Conservation (phyloP, 2,888 invertebrate genomes). For the Ophion ventricosus region DNA sequence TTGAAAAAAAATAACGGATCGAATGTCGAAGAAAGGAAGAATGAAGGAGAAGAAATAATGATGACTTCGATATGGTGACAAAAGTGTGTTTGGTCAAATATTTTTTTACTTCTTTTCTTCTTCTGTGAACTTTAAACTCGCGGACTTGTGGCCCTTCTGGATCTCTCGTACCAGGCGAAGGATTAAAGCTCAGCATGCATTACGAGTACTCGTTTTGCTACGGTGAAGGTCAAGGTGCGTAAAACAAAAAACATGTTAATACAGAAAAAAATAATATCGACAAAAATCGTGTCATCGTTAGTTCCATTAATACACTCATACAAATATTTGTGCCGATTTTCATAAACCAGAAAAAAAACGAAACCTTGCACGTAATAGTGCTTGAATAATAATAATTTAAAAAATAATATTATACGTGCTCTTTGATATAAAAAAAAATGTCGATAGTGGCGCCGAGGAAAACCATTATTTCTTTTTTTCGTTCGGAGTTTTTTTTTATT, state of each 20-base stretch:
- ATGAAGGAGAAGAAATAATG: not conserved
- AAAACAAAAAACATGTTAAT: conserved; percentile 47
- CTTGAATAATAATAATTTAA: conserved; percentile 8
- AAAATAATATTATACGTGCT: conserved; percentile 3
- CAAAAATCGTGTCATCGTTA: too few relatives aligned
- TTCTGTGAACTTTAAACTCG: conserved; percentile 72
- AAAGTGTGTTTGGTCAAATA: not conserved
- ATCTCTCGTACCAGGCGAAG: conserved; percentile 80
- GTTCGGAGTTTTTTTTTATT: not conserved
- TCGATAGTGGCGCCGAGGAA: not conserved
- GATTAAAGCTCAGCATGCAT: conserved; percentile 82
- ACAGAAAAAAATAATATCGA: conserved; percentile 3
- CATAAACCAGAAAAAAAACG: not conserved
- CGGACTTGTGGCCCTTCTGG: conserved; percentile 80
- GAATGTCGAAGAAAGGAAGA: not conserved
- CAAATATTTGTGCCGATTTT: not conserved
- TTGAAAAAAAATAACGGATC: not conserved
- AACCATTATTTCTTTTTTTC: not conserved
- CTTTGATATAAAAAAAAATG: conserved; percentile 14
- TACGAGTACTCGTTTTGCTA: conserved; percentile 83
- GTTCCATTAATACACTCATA: not conserved
- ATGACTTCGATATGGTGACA: not conserved
- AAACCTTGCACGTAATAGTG: conserved; percentile 28
- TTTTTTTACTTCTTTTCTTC: not conserved
- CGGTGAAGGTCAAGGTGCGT: conserved; percentile 81